Evolutionary conservation across 1,140 invertebrate genomes (phyloP), one percentile per base, ranked within the genome.

Genomic region (Hyposmocoma kahamanoa): DNA sequence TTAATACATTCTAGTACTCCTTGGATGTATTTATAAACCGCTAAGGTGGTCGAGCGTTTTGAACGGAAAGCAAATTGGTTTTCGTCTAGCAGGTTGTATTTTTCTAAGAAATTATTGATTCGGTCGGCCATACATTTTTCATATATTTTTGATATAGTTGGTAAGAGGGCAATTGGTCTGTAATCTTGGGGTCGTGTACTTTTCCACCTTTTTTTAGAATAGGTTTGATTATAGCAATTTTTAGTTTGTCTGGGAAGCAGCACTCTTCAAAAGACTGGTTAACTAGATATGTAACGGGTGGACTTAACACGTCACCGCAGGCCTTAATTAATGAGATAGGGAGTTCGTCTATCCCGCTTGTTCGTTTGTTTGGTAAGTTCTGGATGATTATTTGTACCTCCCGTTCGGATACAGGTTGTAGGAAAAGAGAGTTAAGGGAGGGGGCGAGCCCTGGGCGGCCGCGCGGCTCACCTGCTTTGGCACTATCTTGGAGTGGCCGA

Each of bases 181-280:
- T 45, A 45, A 30, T 32, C 18, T 9, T 30, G 3, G 20, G 11
- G n/a, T 9, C 0, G 8, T 42, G 18, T 22, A 3, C 1, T 5
- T 30, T 30, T 17, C 21, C 26, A 18, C 42, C 42, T 30, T 45
- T 45, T 45, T 45, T 45, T 19, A 30, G 24, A 18, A 45, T 21
- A 11, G 42, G 42, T 30, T 30, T 45, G 13, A 45, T 17, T 30
- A 18, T 18, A 1, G 42, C 17, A 1, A 24, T 17, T 32, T 45
- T 45, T 6, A 45, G 26, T 19, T 2, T 17, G 4, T 28, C 24
- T 2, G 42, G 42, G 10, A 45, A 45, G 8, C 13, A 9, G 13
- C 42, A 24, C 3, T 19, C 4, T 28, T 32, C 24, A 3, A 45
- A 32, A 1, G 42, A 45, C 19, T 28, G 22, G 19, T 45, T 45